These are phyloP conservation scores for Bellardia bayeri DNA, from an alignment of 2,888 invertebrate genomes.

Conservation along the genomic window DNA sequence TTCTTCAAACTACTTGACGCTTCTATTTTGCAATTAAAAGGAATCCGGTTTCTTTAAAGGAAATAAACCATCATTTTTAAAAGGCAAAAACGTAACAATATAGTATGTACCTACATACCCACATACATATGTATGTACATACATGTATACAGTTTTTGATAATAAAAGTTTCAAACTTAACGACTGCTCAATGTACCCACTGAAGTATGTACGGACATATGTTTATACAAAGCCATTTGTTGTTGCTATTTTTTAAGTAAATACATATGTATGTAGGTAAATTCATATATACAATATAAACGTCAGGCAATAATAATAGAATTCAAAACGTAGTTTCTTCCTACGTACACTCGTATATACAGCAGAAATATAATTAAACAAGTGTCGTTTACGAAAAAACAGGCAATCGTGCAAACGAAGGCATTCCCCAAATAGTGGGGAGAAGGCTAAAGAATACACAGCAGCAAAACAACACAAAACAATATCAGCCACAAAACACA, in stretches of 20 bases:
- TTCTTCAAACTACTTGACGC: too few species aligned
- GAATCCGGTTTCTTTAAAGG: too few species aligned
- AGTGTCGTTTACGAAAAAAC: conserved; percentile 68
- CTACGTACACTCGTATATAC: conserved; percentile 10
- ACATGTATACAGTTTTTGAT: too few species aligned
- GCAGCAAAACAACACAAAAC: conserved; percentile 39
- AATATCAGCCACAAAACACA: conserved; percentile 49
- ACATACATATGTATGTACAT: too few species aligned
- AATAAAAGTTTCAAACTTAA: background rate
- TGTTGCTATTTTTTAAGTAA: background rate
- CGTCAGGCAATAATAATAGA: conserved; percentile 45
- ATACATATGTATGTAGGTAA: too few species aligned
- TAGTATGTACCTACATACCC: too few species aligned
- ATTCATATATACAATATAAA: background rate
- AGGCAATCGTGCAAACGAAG: conserved; percentile 61
- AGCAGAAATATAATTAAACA: conserved; percentile 61
- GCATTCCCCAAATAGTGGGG: conserved; percentile 69
- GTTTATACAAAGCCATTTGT: background rate
- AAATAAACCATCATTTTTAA: too few species aligned
- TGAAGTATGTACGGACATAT: background rate
- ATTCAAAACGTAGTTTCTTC: conserved; percentile 53
- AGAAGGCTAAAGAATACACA: conserved; percentile 44
- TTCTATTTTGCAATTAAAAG: too few species aligned
- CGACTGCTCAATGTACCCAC: background rate
- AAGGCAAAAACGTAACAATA: too few species aligned